These are phyloP conservation scores for Anarrhichthys ocellatus DNA, from an alignment of 2,113 vertebrate genomes.

Conservation along the genomic window DNA sequence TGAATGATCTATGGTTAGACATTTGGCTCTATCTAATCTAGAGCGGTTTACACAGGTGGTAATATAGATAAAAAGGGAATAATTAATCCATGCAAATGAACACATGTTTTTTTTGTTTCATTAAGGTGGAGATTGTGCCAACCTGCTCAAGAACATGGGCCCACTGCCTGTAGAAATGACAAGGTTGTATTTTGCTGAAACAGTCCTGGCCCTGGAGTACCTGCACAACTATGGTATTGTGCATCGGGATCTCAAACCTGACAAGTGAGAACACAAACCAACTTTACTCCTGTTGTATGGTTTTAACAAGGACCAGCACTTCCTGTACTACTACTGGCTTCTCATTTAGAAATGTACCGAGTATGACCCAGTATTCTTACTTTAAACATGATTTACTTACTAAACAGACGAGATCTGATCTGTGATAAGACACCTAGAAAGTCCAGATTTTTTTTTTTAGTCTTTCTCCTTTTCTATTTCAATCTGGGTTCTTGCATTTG, in stretches of 20 bases:
- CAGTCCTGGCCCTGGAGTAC: slow-evolving; percentile 94
- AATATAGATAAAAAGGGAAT: neutral
- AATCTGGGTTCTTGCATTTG: neutral
- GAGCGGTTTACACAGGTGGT: rapidly evolving
- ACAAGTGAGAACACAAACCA: slow-evolving; percentile 88
- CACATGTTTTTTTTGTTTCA: slow-evolving; percentile 5
- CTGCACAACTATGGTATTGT: slow-evolving; percentile 98
- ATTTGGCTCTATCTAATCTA: neutral
- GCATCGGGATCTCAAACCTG: slow-evolving; percentile 97
- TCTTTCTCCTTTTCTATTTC: neutral
- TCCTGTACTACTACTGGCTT: neutral
- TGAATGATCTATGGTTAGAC: neutral
- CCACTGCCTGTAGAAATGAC: slow-evolving; percentile 96
- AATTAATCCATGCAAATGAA: neutral
- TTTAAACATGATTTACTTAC: neutral
- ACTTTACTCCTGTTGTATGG: neutral
- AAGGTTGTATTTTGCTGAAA: slow-evolving; percentile 97
- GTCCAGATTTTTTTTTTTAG: neutral
- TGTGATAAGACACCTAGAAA: neutral
- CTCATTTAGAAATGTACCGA: neutral
- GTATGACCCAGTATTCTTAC: neutral
- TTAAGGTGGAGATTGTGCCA: slow-evolving; percentile 95
- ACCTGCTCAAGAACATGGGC: slow-evolving; percentile 97
- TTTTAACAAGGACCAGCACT: neutral
- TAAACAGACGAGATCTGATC: neutral